These are phyloP conservation scores for Tachina fera DNA, from an alignment of 2,888 invertebrate genomes.

Conservation along the genomic window DNA sequence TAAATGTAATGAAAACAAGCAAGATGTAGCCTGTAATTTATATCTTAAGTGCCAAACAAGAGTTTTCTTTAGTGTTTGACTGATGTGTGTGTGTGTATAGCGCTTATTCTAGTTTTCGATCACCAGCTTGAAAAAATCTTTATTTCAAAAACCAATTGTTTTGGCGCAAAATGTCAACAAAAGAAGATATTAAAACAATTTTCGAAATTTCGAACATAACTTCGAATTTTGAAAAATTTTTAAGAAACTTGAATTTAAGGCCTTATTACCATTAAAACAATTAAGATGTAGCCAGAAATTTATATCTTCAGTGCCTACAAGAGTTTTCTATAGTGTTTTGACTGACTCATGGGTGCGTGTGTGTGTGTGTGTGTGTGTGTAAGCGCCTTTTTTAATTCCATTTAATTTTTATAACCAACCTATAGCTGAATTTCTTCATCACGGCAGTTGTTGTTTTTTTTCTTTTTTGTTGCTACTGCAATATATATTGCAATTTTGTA, in stretches of 20 bases:
- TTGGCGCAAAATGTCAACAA: too few species aligned
- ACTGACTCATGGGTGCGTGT: neutral
- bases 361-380: neutral
- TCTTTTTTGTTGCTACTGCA: slow-evolving; percentile 1
- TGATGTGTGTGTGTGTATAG: too few species aligned
- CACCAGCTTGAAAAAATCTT: too few species aligned
- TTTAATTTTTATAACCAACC: slow-evolving; percentile 66
- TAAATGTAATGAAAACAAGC: too few species aligned
- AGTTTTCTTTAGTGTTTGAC: slow-evolving; percentile 2
- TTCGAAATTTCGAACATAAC: slow-evolving; percentile 12
- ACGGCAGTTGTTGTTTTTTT: neutral
- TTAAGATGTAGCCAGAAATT: neutral
- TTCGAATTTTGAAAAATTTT: too few species aligned
- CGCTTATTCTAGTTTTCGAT: too few species aligned
- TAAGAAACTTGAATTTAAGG: too few species aligned
- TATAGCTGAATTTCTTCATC: slow-evolving; percentile 49
- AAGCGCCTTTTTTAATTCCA: slow-evolving; percentile 57
- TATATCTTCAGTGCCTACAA: neutral
- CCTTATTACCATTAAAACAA: too few species aligned
- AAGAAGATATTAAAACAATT: too few species aligned
- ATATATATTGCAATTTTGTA: slow-evolving; percentile 39
- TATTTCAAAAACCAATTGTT: too few species aligned
- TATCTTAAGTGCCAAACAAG: neutral
- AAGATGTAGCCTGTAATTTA: neutral
- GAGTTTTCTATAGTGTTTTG: slow-evolving; percentile 5